Conservation (phyloP, 2,888 invertebrate species). For the Dorcus parallelipipedus region DNA sequence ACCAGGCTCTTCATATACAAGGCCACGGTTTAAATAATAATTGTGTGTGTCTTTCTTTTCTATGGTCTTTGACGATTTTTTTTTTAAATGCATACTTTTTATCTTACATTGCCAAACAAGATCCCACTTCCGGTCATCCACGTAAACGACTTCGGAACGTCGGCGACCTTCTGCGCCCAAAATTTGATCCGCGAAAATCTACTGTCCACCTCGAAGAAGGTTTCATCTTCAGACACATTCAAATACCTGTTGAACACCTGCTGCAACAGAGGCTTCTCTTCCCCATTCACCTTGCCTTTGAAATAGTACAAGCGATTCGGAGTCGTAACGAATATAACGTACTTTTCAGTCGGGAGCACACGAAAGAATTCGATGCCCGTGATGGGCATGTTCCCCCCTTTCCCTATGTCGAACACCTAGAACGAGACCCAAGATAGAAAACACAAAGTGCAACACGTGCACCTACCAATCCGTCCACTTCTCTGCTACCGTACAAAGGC, state of each 20-base stretch:
- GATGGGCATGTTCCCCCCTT: slow-evolving; percentile 72
- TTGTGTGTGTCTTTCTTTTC: too few relatives aligned
- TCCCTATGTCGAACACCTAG: slow-evolving; percentile 85
- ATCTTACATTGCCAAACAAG: slow-evolving; percentile 69
- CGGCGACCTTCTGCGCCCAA: slow-evolving; percentile 64
- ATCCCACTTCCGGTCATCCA: slow-evolving; percentile 87
- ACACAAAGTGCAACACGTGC: neutral
- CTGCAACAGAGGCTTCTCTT: slow-evolving; percentile 77
- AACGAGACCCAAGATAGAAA: slow-evolving; percentile 8
- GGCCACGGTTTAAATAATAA: too few relatives aligned
- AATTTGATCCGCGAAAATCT: slow-evolving; percentile 78
- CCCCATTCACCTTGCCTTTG: slow-evolving; percentile 69
- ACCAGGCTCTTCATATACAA: too few relatives aligned
- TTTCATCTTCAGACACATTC: slow-evolving; percentile 64
- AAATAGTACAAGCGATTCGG: slow-evolving; percentile 84
- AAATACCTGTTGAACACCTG: slow-evolving; percentile 76
- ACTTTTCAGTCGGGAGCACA: slow-evolving; percentile 67
- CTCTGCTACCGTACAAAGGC: slow-evolving; percentile 69
- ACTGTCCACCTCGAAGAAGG: slow-evolving; percentile 66
- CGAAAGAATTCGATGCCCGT: slow-evolving; percentile 85
- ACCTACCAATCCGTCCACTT: slow-evolving; percentile 72
- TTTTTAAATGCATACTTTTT: too few relatives aligned
- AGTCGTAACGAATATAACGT: slow-evolving; percentile 81
- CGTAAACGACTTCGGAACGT: slow-evolving; percentile 72
- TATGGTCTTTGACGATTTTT: too few relatives aligned